phyloP scores from a whole-genome alignment of 1,140 invertebrate species.

The Lasaia peninsularis region DNA sequence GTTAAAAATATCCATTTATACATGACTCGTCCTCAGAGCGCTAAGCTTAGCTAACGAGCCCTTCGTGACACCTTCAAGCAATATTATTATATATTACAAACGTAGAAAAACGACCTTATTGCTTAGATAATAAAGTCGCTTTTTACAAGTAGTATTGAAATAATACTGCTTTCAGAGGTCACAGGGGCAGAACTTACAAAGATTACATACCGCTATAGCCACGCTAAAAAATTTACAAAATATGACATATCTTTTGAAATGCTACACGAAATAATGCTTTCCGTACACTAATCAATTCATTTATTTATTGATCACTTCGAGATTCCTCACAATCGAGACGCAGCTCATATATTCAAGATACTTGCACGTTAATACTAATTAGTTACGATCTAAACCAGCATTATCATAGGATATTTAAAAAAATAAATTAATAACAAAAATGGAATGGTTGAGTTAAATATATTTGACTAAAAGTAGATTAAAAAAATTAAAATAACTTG shows the following conservation, averaged over 20 bases:
- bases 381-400: conserved; percentile 14
- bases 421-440: conserved; percentile 17
- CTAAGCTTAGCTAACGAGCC: conserved; percentile 61
- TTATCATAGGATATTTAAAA: too few species aligned
- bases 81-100: too few species aligned
- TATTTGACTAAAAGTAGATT: conserved; percentile 5
- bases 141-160: too few species aligned
- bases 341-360: conserved; percentile 23
- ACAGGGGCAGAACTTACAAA: conserved; percentile 53
- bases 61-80: too few species aligned
- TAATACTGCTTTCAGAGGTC: too few species aligned
- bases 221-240: conserved; percentile 77
- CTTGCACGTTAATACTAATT: conserved; percentile 15
- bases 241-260: conserved; percentile 75
- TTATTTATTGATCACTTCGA: conserved; percentile 62
- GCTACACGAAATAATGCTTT: conserved; percentile 70
- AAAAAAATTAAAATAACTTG: not conserved
- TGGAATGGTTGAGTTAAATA: conserved; percentile 18
- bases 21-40: conserved; percentile 66
- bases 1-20: conserved; percentile 48
- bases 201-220: conserved; percentile 69
- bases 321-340: conserved; percentile 34
- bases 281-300: conserved; percentile 72
- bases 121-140: too few species aligned
- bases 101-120: too few species aligned